phyloP scores from a whole-genome alignment of 2,113 vertebrate species.

The Prolemur simus region DNA sequence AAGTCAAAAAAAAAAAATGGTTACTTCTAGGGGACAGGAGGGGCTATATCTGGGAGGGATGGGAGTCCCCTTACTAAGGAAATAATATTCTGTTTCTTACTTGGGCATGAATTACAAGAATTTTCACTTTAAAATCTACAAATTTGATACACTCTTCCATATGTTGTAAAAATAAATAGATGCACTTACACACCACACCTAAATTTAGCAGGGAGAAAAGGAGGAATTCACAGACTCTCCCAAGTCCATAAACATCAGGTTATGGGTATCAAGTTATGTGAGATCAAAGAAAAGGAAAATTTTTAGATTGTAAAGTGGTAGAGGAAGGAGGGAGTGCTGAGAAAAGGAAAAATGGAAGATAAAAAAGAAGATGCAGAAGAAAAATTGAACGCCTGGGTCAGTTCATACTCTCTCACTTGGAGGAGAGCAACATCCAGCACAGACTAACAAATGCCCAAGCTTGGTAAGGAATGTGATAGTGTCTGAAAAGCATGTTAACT shows the following conservation, averaged over 20 bases:
- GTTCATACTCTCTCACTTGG: neutral
- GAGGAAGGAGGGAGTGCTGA: neutral
- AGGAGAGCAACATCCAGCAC: neutral
- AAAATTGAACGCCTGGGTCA: neutral
- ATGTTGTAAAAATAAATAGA: slow-evolving; percentile 41
- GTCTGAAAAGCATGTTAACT: slow-evolving; percentile 19
- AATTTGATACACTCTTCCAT: neutral
- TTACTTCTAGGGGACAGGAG: neutral
- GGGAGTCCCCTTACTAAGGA: neutral
- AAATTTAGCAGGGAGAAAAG: neutral
- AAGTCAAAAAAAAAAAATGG: neutral
- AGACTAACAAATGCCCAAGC: slow-evolving; percentile 69
- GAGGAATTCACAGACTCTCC: neutral
- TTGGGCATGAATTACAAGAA: neutral
- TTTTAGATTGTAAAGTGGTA: neutral
- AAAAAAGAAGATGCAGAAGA: neutral
- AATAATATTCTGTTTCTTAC: slow-evolving; percentile 22
- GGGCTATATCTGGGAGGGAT: neutral
- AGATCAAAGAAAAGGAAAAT: slow-evolving; percentile 28
- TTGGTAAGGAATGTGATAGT: slow-evolving; percentile 71
- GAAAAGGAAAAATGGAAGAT: neutral
- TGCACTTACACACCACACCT: neutral
- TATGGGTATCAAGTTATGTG: neutral
- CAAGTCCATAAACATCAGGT: neutral
- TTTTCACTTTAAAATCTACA: slow-evolving; percentile 20